Evolutionary conservation across 2,113 vertebrate species (phyloP).

Genomic region (Zeus faber): DNA sequence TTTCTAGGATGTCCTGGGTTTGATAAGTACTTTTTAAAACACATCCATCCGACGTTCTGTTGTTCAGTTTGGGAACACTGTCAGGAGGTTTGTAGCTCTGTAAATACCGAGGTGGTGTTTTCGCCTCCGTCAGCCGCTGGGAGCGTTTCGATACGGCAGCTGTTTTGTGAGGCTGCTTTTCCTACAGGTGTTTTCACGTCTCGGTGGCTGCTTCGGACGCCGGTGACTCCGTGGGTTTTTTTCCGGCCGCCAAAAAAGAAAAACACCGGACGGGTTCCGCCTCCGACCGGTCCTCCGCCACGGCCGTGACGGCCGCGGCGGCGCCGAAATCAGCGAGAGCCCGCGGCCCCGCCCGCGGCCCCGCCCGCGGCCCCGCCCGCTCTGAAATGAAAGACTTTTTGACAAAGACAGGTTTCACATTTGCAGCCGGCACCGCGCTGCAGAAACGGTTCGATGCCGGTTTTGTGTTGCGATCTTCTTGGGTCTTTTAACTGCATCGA

Average conservation of each 20-base stretch:
- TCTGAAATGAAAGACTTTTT: too few species aligned
- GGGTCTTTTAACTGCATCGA: slow-evolving; percentile 53
- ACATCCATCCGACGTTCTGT: slow-evolving; percentile 41
- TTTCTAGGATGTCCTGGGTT: slow-evolving; percentile 64
- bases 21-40: slow-evolving; percentile 59
- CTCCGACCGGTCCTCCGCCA: too few species aligned
- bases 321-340: too few species aligned
- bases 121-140: slow-evolving; percentile 85
- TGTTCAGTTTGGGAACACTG: slow-evolving; percentile 74
- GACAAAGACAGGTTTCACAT: slow-evolving; percentile 16
- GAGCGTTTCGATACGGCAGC: slow-evolving; percentile 85
- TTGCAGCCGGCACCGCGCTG: slow-evolving; percentile 37
- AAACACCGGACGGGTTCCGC: too few species aligned
- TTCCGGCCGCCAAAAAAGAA: too few species aligned
- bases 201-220: too few species aligned
- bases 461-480: slow-evolving; percentile 61
- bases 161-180: slow-evolving; percentile 69
- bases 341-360: too few species aligned
- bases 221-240: too few species aligned
- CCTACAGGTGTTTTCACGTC: slow-evolving; percentile 44
- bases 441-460: slow-evolving; percentile 55
- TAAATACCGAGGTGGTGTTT: slow-evolving; percentile 83
- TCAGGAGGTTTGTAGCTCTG: slow-evolving; percentile 84
- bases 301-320: too few species aligned
- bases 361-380: too few species aligned